A percentile compares a stretch with the other conserved stretches of the same genome.
phyloP scores from a whole-genome alignment of 2,797 vertebrate species.

The Setipinna tenuifilis region DNA sequence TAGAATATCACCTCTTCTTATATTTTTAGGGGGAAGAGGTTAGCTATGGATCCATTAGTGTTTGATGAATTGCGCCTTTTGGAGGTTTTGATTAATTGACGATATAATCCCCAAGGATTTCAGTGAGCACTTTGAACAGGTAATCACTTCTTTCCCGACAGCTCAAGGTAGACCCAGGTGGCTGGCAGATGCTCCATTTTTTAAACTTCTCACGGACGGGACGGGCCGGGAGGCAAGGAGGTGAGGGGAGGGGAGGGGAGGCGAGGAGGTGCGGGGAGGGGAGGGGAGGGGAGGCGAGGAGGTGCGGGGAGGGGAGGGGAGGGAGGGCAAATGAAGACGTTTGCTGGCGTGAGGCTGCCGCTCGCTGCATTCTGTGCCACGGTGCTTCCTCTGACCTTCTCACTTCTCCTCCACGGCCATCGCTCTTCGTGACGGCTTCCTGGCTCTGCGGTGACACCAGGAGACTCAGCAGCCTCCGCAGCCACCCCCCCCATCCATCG shows the following conservation, averaged over 20 bases:
- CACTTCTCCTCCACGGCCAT: slow-evolving; percentile 48
- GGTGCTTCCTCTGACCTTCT: slow-evolving; percentile 56
- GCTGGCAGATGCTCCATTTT: slow-evolving; percentile 64
- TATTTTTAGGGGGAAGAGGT: not conserved
- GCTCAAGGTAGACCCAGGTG: slow-evolving; percentile 70
- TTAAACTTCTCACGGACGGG: slow-evolving; percentile 59
- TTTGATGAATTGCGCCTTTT: slow-evolving; percentile 67
- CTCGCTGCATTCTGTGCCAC: slow-evolving; percentile 59
- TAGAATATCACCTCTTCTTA: not conserved
- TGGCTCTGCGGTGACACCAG: not conserved
- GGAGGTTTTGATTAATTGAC: slow-evolving; percentile 69
- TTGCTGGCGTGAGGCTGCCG: slow-evolving; percentile 38
- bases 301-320: too few relatives aligned
- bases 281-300: too few relatives aligned
- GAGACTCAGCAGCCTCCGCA: not conserved
- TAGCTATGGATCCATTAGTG: slow-evolving; percentile 46
- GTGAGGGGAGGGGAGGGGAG: too few relatives aligned
- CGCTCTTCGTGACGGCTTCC: slow-evolving; percentile 13
- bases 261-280: too few relatives aligned
- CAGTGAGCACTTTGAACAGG: slow-evolving; percentile 55
- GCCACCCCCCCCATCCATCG: not conserved
- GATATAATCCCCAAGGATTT: slow-evolving; percentile 67
- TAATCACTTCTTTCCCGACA: slow-evolving; percentile 71
- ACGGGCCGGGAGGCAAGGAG: not conserved
- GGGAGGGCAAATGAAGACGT: slow-evolving; percentile 68